These are phyloP conservation scores for Rhagoletis zephyria DNA, from an alignment of 1,140 invertebrate species.

Conservation along the genomic window DNA sequence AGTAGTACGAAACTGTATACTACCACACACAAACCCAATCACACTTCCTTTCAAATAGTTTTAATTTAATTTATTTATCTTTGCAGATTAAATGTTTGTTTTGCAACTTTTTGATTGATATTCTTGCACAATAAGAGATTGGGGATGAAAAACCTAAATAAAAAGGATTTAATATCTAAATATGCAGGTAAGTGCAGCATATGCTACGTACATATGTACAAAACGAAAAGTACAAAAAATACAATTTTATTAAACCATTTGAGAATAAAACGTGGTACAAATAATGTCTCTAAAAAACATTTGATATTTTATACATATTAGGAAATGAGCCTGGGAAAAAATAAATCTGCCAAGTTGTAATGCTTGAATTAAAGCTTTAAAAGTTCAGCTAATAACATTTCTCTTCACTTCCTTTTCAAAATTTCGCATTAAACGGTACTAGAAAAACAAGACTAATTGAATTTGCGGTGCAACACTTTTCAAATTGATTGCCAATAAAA, in stretches of 20 bases:
- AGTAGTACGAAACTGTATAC: background rate
- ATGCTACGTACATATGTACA: background rate
- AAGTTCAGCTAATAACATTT: too few species aligned
- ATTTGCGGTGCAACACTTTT: background rate
- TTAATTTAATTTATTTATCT: conserved; percentile 52
- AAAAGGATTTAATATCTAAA: conserved; percentile 71
- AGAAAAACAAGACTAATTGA: background rate
- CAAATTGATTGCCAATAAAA: background rate
- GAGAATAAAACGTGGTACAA: too few species aligned
- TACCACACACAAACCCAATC: background rate
- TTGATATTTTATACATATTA: too few species aligned
- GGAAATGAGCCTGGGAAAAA: too few species aligned
- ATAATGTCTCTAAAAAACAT: too few species aligned
- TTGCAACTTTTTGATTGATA: conserved; percentile 71
- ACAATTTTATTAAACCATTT: too few species aligned
- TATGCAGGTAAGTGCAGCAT: conserved; percentile 65
- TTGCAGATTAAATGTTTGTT: conserved; percentile 67
- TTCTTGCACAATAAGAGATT: conserved; percentile 70
- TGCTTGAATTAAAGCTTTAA: too few species aligned
- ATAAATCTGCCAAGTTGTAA: too few species aligned
- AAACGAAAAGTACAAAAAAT: too few species aligned
- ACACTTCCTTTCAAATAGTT: background rate
- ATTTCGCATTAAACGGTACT: too few species aligned
- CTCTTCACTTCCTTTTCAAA: too few species aligned
- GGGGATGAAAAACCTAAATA: conserved; percentile 72